A percentile compares a stretch with the other conserved stretches of the same genome.
These are phyloP conservation scores for Mus spretus DNA, from an alignment of 2,797 vertebrate species.

Conservation along the genomic window DNA sequence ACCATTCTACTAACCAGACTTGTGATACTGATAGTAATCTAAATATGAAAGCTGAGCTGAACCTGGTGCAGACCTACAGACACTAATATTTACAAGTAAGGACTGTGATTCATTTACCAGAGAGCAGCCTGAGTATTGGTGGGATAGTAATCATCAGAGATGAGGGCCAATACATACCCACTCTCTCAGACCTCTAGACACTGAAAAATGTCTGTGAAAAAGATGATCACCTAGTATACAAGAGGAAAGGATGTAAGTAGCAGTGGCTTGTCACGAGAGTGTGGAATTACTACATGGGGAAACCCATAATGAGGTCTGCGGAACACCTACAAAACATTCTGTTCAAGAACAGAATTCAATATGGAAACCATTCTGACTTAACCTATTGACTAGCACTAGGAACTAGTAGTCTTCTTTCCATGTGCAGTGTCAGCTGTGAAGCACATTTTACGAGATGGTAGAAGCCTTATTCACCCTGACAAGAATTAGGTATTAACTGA, in stretches of 20 bases:
- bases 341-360: not conserved
- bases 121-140: not conserved
- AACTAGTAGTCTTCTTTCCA: not conserved
- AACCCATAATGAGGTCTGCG: not conserved
- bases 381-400: no score
- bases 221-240: not conserved
- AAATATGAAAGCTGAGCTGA: not conserved
- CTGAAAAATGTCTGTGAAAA: not conserved
- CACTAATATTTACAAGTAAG: not conserved
- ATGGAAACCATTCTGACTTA: not conserved
- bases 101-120: no score
- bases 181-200: not conserved
- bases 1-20: not conserved
- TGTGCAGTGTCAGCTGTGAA: not conserved
- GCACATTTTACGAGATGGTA: not conserved
- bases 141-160: not conserved
- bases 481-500: not conserved
- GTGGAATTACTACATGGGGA: no score
- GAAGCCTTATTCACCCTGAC: not conserved
- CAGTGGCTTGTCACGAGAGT: no score
- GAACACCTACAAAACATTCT: not conserved
- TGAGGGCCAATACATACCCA: no score
- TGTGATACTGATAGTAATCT: not conserved
- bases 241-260: not conserved
- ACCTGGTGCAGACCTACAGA: not conserved